Evolutionary conservation across 2,113 vertebrate genomes (phyloP), one percentile per base, ranked within the genome.

Genomic region (Onychostoma macrolepis): DNA sequence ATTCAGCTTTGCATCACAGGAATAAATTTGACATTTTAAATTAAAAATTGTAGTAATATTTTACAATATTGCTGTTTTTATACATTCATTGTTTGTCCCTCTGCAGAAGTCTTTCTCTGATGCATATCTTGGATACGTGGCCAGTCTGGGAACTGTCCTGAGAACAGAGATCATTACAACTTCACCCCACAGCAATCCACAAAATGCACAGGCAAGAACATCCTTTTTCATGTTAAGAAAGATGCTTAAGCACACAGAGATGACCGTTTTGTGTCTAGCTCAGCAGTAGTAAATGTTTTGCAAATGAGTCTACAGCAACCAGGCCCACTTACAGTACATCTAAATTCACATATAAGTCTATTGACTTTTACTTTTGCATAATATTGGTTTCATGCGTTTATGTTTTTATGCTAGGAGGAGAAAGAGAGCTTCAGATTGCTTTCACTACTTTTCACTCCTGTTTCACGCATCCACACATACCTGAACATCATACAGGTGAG

Each of bases 401-500:
- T n/a, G 58, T 26, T 87, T 86, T 38, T 56, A 24, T 6, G 72
- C 45, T 91, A 93, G 71, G 86, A 84, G 87, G 92, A 94, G 86
- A 88, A 79, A 28, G 94, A 94, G 88, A 93, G 94, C 33, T 83
- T 93, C 67, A 92, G 92, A 63, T 90, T 94, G 86, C 91, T 95
- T 17, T 92, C 93, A 8, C 74, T 94, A 81, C 90, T 95, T 30
- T 41, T 95, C 71, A 89, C 94, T 0, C 95, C 95, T 0, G 90
- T 95, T 4, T 91, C 94, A 0, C 91, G 94, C 5, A 89, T 96
- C 11, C 94, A 95, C 89, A 87, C 90, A 85, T 96, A 96, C 91
- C 89, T 95, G 87, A 92, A 90, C 87, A 94, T 94, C 87, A 93
- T 95, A 41, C 94, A 96, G 93, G 95, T 95, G 84, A 90, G 74